A percentile compares a stretch with the other conserved stretches of the same genome.
Conservation (phyloP, 2,888 invertebrate genomes). For the Drosophila hawaiiensis region DNA sequence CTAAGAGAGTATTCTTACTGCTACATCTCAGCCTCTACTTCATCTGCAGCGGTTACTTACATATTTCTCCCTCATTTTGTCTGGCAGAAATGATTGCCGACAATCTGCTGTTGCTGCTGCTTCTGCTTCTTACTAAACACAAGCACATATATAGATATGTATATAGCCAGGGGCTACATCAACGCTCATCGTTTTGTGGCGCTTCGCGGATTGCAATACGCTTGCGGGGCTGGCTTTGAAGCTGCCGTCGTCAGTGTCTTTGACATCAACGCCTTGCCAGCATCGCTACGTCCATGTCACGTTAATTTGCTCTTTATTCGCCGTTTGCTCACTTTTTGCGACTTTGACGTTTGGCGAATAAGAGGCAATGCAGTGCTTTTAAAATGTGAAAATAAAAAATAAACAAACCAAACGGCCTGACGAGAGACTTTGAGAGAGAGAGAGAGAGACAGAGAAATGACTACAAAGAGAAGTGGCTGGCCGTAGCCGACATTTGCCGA, state of each 20-base stretch:
- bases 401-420: constrained; percentile 15
- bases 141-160: background rate
- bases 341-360: constrained; percentile 29
- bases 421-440: background rate
- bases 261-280: constrained; percentile 68
- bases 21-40: background rate
- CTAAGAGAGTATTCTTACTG: background rate
- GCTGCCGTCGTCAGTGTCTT: constrained; percentile 43
- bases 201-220: constrained; percentile 43
- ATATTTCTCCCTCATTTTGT: constrained; percentile 14
- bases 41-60: constrained; percentile 10
- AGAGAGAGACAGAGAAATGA: constrained; percentile 16
- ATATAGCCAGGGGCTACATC: constrained; percentile 38
- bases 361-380: constrained; percentile 50
- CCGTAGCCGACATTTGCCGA: constrained; percentile 40
- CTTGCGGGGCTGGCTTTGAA: constrained; percentile 70
- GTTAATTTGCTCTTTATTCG: constrained; percentile 39
- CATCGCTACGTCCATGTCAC: constrained; percentile 36
- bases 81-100: constrained; percentile 40
- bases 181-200: constrained; percentile 33
- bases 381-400: constrained; percentile 33
- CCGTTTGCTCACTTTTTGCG: constrained; percentile 47
- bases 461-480: constrained; percentile 49
- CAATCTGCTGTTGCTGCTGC: constrained; percentile 27
- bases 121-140: background rate